These are phyloP conservation scores for Aethina tumida DNA, from an alignment of 1,140 invertebrate species.

Conservation along the genomic window DNA sequence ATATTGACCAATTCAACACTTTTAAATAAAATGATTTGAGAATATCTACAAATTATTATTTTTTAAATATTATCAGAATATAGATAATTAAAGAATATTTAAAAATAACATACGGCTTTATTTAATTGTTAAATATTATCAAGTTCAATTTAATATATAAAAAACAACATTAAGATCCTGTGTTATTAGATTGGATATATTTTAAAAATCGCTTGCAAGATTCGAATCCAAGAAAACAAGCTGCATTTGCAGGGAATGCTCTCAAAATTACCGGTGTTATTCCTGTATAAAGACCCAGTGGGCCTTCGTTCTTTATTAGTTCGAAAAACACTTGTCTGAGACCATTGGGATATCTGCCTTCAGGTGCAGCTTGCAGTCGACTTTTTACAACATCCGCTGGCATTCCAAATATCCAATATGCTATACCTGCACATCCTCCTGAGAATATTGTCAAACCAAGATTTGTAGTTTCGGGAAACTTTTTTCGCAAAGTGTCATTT, in stretches of 20 bases:
- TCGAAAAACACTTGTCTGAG: conserved; percentile 69
- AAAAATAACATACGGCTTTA: too few relatives aligned
- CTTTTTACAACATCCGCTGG: conserved; percentile 96
- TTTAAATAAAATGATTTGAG: too few relatives aligned
- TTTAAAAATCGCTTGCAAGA: conserved; percentile 22
- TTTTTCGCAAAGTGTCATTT: too few relatives aligned
- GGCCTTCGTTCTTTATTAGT: conserved; percentile 70
- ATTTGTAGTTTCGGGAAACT: too few relatives aligned
- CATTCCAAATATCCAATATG: conserved; percentile 91
- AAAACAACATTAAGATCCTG: too few relatives aligned
- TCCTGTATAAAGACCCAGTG: conserved; percentile 66
- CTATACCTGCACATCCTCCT: conserved; percentile 89
- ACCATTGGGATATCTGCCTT: conserved; percentile 73
- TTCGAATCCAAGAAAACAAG: conserved; percentile 80
- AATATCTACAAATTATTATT: too few relatives aligned
- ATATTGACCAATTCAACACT: too few relatives aligned
- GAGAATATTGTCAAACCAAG: conserved; percentile 84
- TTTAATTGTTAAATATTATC: too few relatives aligned
- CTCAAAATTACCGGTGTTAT: conserved; percentile 73
- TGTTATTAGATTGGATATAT: background rate
- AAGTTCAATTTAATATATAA: too few relatives aligned
- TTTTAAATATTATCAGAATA: too few relatives aligned
- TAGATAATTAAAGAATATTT: too few relatives aligned
- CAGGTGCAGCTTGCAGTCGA: conserved; percentile 82
- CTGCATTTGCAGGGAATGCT: conserved; percentile 86